Base-by-base conservation (phyloP, 1,140 invertebrate genomes). In the Leptinotarsa texana region DNA sequence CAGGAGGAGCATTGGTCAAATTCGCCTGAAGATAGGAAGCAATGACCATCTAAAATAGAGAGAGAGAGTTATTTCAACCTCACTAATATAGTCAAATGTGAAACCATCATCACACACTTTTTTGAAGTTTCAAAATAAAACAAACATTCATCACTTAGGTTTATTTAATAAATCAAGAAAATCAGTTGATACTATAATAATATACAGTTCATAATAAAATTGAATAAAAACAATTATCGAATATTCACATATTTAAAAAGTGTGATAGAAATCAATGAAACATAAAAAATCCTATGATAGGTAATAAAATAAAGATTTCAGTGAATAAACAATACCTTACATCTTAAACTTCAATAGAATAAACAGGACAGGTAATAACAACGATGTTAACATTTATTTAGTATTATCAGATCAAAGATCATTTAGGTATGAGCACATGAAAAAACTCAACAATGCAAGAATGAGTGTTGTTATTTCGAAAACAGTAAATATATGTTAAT, bases 331-430 rank as follows among this genome's bases (percentile, higher is more conserved):
- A 80, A 80, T 79, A 78, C 69, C 74, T 74, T 78, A 75, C 74
- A 74, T 79, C 61, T 80, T 82, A 82, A 81, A 81, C 78, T 81
- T 77, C 68, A 82, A 82, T 82, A 82, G 80, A 82, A 82, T 81
- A 82, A 82, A 82, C 78, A 82, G 79, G 80, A 81, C 66, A 68
- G 63, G 69, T 75, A 75, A 80, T 81, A 82, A 82, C 80, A 82
- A 81, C 79, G 73, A 80, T 78, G 75, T 75, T 72, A 78, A 77
- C 76, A 78, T 79, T 78, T 69, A 75, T 71, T 70, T 75, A 75
- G 69, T 51, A 74, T 72, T 74, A 33, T 33, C 27, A 76, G 67
- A 21, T 72, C 49, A 33, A 75, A 66, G 21, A 61, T 67, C 51
- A 66, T 70, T 71, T 18, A 17, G 42, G 18, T 49, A 74, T 74